A percentile compares a stretch with the other conserved stretches of the same genome.
phyloP scores from a whole-genome alignment of 2,113 vertebrate species.

The Limanda limanda region DNA sequence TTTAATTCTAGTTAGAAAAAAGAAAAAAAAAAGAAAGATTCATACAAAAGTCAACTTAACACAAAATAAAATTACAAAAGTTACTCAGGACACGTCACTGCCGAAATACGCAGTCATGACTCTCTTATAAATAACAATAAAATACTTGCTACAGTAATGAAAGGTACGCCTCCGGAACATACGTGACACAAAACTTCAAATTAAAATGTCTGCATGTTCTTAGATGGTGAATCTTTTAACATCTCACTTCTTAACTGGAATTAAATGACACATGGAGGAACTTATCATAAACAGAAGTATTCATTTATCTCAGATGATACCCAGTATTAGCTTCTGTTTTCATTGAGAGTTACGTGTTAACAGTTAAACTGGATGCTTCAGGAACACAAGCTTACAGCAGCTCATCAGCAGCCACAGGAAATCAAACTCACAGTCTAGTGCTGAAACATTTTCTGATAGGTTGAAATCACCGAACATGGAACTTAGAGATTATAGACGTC shows the following conservation, averaged over 20 bases:
- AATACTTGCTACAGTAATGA: constrained; percentile 70
- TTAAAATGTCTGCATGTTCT: not conserved
- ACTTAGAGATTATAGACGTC: not conserved
- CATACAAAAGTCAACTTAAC: constrained; percentile 73
- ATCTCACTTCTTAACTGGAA: constrained; percentile 38
- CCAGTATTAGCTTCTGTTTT: constrained; percentile 31
- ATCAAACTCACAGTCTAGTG: constrained; percentile 57
- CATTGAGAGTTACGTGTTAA: constrained; percentile 15
- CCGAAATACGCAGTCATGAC: constrained; percentile 67
- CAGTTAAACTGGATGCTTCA: constrained; percentile 32
- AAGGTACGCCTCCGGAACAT: constrained; percentile 38
- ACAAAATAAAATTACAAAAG: constrained; percentile 72
- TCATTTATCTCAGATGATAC: constrained; percentile 25
- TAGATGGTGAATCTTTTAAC: constrained; percentile 4
- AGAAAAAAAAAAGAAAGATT: not conserved
- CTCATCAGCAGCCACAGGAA: constrained; percentile 39
- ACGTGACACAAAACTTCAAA: constrained; percentile 36
- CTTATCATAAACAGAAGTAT: not conserved
- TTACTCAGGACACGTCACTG: constrained; percentile 61
- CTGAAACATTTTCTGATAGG: constrained; percentile 30
- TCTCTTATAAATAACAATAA: constrained; percentile 82
- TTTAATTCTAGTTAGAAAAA: constrained; percentile 70
- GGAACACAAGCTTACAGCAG: constrained; percentile 48
- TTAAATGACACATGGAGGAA: constrained; percentile 28
- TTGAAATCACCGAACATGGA: constrained; percentile 10